Evolutionary conservation across 2,113 vertebrate genomes (phyloP).

Genomic region (Odocoileus hemionus): DNA sequence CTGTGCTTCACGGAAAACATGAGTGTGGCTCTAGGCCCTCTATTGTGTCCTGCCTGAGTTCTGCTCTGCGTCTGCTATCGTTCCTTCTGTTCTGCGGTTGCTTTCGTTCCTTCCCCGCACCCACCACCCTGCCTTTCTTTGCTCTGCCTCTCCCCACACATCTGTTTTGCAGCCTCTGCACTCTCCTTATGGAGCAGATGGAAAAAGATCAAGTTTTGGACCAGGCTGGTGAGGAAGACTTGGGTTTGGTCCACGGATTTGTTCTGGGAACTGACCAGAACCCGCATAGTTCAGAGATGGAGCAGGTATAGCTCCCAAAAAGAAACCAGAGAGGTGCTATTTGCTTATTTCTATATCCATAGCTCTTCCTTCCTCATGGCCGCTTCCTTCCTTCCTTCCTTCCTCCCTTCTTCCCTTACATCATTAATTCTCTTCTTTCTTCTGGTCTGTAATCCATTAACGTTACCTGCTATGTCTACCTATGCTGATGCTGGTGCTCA

Average conservation of each 20-base stretch:
- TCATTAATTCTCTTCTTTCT: background rate
- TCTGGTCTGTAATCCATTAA: background rate
- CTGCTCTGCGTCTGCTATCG: background rate
- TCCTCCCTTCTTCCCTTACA: background rate
- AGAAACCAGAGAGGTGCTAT: too few species aligned
- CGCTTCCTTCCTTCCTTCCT: background rate
- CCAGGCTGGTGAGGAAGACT: background rate
- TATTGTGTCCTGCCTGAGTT: background rate
- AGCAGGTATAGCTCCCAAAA: background rate
- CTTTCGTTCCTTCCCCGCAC: background rate
- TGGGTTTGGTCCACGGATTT: background rate
- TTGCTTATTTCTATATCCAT: background rate
- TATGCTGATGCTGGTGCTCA: background rate
- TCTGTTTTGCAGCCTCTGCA: slow-evolving; percentile 43
- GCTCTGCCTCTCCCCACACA: background rate
- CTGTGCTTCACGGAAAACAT: slow-evolving; percentile 47
- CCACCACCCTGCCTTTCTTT: background rate
- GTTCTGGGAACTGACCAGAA: background rate
- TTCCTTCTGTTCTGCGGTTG: background rate
- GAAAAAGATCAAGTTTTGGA: background rate
- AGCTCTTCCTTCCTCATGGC: background rate
- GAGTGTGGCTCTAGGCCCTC: background rate
- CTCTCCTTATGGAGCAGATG: background rate
- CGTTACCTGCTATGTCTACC: background rate
- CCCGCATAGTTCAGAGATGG: background rate